phyloP scores from a whole-genome alignment of 2,797 vertebrate species.

The Microtus californicus region DNA sequence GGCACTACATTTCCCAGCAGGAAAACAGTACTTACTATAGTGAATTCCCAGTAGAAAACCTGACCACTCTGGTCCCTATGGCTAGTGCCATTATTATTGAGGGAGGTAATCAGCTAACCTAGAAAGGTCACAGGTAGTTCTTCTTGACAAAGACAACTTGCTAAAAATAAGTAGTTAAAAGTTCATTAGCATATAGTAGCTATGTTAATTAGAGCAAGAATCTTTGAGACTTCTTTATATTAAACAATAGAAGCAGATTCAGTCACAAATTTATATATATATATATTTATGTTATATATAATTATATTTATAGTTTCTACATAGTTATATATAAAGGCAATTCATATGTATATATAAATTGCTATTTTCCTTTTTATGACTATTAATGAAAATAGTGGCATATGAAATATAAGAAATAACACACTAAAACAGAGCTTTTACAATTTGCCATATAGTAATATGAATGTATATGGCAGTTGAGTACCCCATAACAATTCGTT shows the following conservation, averaged over 20 bases:
- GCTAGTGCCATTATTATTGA: neutral
- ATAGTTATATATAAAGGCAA: neutral
- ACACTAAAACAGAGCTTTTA: constrained; percentile 24
- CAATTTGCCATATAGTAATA: constrained; percentile 37
- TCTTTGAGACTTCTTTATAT: constrained; percentile 38
- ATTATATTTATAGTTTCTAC: neutral
- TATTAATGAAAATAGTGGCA: neutral
- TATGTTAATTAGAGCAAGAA: neutral
- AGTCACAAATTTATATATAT: neutral
- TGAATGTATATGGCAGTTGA: neutral
- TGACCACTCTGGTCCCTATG: neutral
- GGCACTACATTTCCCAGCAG: neutral
- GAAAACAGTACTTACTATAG: neutral
- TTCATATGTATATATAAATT: neutral
- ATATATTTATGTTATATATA: neutral
- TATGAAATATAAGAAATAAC: neutral
- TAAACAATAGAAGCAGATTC: neutral
- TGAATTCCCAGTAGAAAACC: neutral
- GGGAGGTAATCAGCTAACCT: neutral
- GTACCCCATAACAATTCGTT: neutral
- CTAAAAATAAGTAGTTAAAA: neutral
- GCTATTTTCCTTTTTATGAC: constrained; percentile 29
- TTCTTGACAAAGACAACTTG: neutral
- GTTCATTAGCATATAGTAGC: constrained; percentile 37
- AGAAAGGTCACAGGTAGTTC: neutral